phyloP scores from a whole-genome alignment of 37 sponge, comb jelly and placozoan species.

The Spongilla lacustris region DNA sequence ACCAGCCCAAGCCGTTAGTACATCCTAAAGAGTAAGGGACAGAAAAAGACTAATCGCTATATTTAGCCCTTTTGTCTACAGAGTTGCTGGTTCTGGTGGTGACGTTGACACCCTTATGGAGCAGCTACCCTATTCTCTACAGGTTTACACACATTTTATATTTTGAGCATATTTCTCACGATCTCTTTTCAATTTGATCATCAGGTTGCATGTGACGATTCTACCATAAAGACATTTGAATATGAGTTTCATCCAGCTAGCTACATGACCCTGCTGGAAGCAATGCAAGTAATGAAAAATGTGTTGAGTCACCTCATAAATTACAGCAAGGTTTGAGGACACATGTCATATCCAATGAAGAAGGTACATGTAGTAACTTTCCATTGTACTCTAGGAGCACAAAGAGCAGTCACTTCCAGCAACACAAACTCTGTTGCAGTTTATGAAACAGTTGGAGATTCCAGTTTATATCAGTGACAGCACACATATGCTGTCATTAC shows the following conservation, averaged over 20 bases:
- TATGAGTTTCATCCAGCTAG: slow-evolving; percentile 72
- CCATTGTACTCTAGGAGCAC: too few relatives aligned
- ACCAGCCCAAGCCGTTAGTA: background rate
- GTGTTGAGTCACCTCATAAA: slow-evolving; percentile 68
- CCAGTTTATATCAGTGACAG: background rate
- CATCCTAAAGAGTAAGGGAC: background rate
- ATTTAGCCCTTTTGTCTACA: background rate
- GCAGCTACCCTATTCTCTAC: slow-evolving; percentile 33
- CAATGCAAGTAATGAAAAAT: slow-evolving; percentile 61
- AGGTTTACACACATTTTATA: background rate
- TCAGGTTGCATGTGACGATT: slow-evolving; percentile 42
- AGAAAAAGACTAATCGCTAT: background rate
- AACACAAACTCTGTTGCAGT: too few relatives aligned
- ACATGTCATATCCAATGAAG: too few relatives aligned
- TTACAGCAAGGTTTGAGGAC: background rate
- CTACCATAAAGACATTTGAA: slow-evolving; percentile 51
- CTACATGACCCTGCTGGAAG: slow-evolving; percentile 69
- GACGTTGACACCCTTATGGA: background rate
- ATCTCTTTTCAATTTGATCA: background rate
- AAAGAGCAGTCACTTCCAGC: too few relatives aligned
- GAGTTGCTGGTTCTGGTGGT: background rate
- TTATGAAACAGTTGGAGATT: background rate
- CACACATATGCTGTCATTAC: slow-evolving; percentile 25
- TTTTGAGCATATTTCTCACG: too few relatives aligned
- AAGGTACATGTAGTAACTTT: too few relatives aligned